A percentile compares a stretch with the other conserved stretches of the same genome.
Conservation (phyloP, 2,797 vertebrate species). For the Cuculus canorus region DNA sequence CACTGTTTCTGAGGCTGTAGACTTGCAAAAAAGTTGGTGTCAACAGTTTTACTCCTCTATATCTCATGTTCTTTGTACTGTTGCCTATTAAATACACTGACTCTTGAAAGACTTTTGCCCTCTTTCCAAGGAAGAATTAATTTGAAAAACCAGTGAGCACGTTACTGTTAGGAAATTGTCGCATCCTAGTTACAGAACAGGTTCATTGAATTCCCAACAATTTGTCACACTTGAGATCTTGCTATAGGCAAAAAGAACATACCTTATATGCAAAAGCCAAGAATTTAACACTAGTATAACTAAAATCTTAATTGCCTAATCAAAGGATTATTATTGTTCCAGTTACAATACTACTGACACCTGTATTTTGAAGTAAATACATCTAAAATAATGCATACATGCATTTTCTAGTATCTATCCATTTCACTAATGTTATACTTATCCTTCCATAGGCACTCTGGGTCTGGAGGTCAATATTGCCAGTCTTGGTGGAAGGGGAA, state of each 20-base stretch:
- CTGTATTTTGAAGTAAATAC: neutral
- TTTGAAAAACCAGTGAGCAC: neutral
- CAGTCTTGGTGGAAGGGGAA: rapidly evolving
- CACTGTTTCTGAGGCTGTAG: neutral
- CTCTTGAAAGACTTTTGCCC: neutral
- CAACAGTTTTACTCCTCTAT: neutral
- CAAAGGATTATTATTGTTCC: neutral
- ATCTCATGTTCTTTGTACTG: neutral
- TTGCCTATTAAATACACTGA: neutral
- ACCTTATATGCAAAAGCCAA: neutral
- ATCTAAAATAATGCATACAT: neutral
- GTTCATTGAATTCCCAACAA: neutral
- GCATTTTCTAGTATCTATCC: neutral
- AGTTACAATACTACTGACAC: neutral
- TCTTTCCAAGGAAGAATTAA: neutral
- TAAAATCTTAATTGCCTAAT: neutral
- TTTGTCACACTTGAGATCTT: neutral
- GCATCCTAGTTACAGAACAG: neutral
- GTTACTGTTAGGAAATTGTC: neutral
- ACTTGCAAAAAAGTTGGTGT: neutral
- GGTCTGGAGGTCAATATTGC: neutral
- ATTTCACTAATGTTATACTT: neutral
- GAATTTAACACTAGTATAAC: neutral
- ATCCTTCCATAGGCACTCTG: neutral
- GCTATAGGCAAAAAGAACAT: neutral